Conservation (phyloP, 1,140 invertebrate species). For the Coptotermes formosanus region DNA sequence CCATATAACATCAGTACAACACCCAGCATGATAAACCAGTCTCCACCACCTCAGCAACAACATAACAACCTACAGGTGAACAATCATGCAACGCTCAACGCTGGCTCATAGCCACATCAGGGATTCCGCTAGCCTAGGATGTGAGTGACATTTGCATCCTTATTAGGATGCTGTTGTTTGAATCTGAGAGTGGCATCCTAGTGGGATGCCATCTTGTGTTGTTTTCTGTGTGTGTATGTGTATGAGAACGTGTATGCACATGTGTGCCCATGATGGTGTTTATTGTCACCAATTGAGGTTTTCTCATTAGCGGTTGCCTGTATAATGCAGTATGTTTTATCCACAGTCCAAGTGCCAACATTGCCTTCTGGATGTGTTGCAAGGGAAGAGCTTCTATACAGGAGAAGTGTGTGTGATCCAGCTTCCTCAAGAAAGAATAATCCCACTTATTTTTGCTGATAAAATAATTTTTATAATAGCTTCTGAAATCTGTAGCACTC, state of each 20-base stretch:
- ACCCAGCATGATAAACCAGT: slow-evolving; percentile 9
- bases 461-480: slow-evolving; percentile 27
- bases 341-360: slow-evolving; percentile 34
- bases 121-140: slow-evolving; percentile 16
- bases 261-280: neutral
- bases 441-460: slow-evolving; percentile 29
- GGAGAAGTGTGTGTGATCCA: slow-evolving; percentile 24
- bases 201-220: neutral
- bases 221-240: neutral
- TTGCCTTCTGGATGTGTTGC: slow-evolving; percentile 31
- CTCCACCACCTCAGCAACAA: slow-evolving; percentile 24
- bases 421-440: slow-evolving; percentile 14
- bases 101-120: slow-evolving; percentile 30
- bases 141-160: neutral
- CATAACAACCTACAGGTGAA: slow-evolving; percentile 31
- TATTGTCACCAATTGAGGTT: neutral
- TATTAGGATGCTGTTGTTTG: neutral
- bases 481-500: slow-evolving; percentile 23
- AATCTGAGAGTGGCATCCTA: neutral
- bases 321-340: slow-evolving; percentile 22
- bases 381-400: slow-evolving; percentile 19
- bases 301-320: slow-evolving; percentile 5
- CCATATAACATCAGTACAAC: slow-evolving; percentile 45
- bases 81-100: slow-evolving; percentile 30
- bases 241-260: neutral